Percentiles rank a stretch among this genome's conserved stretches.
Conservation (phyloP, 2,797 vertebrate genomes). For the Cyclopterus lumpus region DNA sequence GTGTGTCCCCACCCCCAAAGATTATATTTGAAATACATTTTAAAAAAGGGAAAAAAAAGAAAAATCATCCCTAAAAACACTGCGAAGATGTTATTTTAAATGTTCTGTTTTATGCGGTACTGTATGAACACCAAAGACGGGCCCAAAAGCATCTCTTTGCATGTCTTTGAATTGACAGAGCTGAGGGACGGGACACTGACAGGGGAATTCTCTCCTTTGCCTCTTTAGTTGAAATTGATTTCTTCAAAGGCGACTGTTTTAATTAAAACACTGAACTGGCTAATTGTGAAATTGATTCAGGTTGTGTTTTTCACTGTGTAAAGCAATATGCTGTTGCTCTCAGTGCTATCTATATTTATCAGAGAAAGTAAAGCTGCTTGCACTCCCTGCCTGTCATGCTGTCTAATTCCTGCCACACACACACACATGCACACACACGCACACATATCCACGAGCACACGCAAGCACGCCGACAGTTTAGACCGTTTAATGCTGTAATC, state of each 20-base stretch:
- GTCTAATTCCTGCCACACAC: constrained; percentile 46
- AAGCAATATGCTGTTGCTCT: constrained; percentile 73
- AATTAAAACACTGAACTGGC: constrained; percentile 83
- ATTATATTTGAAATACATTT: no score
- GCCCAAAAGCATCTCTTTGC: constrained; percentile 49
- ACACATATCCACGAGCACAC: constrained; percentile 13
- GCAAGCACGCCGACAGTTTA: constrained; percentile 46
- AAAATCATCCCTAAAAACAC: no score
- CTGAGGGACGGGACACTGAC: constrained; percentile 56
- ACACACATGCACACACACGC: not conserved
- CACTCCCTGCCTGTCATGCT: constrained; percentile 51
- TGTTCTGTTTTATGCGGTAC: constrained; percentile 36
- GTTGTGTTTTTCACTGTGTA: constrained; percentile 77
- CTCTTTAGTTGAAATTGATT: constrained; percentile 81
- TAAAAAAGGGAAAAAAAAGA: no score
- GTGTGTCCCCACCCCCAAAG: no score
- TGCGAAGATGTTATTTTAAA: no score
- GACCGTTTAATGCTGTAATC: constrained; percentile 78
- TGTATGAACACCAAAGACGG: constrained; percentile 42
- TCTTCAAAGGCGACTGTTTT: constrained; percentile 82
- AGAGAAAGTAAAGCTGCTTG: constrained; percentile 59
- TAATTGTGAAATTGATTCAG: constrained; percentile 84
- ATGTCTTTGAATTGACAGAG: constrained; percentile 70
- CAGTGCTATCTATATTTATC: constrained; percentile 72
- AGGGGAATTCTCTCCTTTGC: constrained; percentile 68